Percentiles rank a stretch among this genome's conserved stretches.
Conservation (phyloP, 1,140 invertebrate species). For the Holcopasites calliopsidis region DNA sequence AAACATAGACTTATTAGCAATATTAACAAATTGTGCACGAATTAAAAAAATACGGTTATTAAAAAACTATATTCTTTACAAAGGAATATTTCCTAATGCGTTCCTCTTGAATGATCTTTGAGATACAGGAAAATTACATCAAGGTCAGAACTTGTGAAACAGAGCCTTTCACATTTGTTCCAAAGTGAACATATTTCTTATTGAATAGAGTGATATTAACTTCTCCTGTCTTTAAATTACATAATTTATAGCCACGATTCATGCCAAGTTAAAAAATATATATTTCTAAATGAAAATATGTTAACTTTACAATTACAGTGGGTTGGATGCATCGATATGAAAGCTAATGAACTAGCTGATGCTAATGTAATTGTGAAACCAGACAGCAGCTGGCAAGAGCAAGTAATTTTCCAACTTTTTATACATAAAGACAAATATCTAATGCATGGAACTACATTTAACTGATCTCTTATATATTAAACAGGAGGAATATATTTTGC, state of each 20-base stretch:
- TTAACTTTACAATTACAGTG: conserved; percentile 82
- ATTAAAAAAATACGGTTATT: no score
- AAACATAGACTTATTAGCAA: background rate
- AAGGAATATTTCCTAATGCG: background rate
- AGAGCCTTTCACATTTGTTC: conserved; percentile 35
- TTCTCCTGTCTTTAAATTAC: no score
- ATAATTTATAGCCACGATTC: background rate
- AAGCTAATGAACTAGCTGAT: conserved; percentile 93
- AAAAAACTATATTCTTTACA: background rate
- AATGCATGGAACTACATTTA: conserved; percentile 16
- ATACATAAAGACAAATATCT: conserved; percentile 11
- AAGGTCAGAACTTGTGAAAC: conserved; percentile 11
- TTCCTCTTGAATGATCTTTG: background rate
- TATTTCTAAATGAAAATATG: conserved; percentile 8
- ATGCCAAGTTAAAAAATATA: background rate
- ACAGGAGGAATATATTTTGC: conserved; percentile 84
- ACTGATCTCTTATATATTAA: conserved; percentile 33
- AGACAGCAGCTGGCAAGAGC: conserved; percentile 87
- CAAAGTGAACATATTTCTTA: background rate
- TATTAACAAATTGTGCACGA: background rate
- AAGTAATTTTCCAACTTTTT: conserved; percentile 79
- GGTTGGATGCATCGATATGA: conserved; percentile 96
- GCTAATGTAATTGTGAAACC: conserved; percentile 92
- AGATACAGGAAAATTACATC: conserved; percentile 6
- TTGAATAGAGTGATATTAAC: background rate